phyloP scores from a whole-genome alignment of 2,888 invertebrate genomes.

The Lasioglossum zephyrum region DNA sequence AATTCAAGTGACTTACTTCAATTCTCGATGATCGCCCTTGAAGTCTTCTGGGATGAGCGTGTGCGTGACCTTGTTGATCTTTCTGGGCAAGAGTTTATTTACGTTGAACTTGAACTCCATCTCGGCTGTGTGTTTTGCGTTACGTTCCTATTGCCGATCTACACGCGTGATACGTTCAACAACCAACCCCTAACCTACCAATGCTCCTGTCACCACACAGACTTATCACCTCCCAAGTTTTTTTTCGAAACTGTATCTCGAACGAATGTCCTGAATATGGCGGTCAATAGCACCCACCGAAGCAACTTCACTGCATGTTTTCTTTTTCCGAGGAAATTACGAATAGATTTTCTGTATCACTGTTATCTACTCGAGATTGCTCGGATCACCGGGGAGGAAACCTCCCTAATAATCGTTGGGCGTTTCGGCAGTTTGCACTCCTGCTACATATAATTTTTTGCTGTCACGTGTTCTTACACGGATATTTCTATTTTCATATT shows the following conservation, averaged over 20 bases:
- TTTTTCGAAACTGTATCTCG: conserved; percentile 48
- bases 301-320: conserved; percentile 60
- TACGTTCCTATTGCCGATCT: not conserved
- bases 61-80: conserved; percentile 82
- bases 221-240: conserved; percentile 33
- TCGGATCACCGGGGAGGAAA: not conserved
- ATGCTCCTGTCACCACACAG: conserved; percentile 42
- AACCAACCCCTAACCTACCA: conserved; percentile 46
- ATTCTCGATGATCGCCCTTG: conserved; percentile 80
- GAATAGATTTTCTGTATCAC: conserved; percentile 14
- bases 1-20: conserved; percentile 75
- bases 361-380: not conserved
- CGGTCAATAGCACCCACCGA: conserved; percentile 64
- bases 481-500: conserved; percentile 33
- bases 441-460: conserved; percentile 15
- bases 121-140: conserved; percentile 33
- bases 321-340: conserved; percentile 26
- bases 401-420: not conserved
- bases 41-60: conserved; percentile 81
- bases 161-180: conserved; percentile 30
- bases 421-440: not conserved
- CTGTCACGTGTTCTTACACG: conserved; percentile 32
- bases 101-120: conserved; percentile 83
- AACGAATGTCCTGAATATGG: conserved; percentile 64
- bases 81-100: conserved; percentile 80